Percentiles rank a stretch among this genome's conserved stretches.
Evolutionary conservation across 2,113 vertebrate genomes (phyloP).

Genomic region (Uria aalge): DNA sequence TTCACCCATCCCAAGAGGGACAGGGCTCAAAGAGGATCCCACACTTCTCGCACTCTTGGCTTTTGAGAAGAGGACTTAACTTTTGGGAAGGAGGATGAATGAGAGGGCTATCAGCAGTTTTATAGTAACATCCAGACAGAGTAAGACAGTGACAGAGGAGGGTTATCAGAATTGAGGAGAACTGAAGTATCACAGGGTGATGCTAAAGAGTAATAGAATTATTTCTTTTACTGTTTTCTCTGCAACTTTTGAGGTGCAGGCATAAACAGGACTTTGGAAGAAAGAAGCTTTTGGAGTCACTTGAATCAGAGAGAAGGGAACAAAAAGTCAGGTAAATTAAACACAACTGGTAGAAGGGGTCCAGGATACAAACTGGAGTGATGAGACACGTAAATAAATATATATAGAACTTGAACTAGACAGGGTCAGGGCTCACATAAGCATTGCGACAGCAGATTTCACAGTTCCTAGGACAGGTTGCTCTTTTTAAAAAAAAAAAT

Average conservation of each 20-base stretch:
- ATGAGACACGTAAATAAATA: not conserved
- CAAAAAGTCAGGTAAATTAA: not conserved
- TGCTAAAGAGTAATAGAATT: not conserved
- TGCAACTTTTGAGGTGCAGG: not conserved
- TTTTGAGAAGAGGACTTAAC: not conserved
- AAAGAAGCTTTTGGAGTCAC: not conserved
- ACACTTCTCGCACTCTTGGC: not conserved
- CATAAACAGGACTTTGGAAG: not conserved
- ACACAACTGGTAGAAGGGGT: not conserved
- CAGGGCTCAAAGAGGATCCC: not conserved
- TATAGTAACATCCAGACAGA: not conserved
- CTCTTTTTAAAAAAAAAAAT: not conserved
- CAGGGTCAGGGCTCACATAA: not conserved
- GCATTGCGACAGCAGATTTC: not conserved
- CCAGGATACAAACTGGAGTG: not conserved
- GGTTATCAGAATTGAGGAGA: not conserved
- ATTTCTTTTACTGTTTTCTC: not conserved
- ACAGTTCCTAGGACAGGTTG: not conserved
- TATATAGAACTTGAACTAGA: not conserved
- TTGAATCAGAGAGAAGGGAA: not conserved
- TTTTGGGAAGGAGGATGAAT: not conserved
- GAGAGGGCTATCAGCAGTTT: not conserved
- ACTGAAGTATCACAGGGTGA: not conserved
- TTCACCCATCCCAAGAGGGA: fast-evolving
- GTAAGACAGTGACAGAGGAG: not conserved